These are phyloP conservation scores for Phyllotreta striolata DNA, from an alignment of 2,888 invertebrate species.

Conservation along the genomic window DNA sequence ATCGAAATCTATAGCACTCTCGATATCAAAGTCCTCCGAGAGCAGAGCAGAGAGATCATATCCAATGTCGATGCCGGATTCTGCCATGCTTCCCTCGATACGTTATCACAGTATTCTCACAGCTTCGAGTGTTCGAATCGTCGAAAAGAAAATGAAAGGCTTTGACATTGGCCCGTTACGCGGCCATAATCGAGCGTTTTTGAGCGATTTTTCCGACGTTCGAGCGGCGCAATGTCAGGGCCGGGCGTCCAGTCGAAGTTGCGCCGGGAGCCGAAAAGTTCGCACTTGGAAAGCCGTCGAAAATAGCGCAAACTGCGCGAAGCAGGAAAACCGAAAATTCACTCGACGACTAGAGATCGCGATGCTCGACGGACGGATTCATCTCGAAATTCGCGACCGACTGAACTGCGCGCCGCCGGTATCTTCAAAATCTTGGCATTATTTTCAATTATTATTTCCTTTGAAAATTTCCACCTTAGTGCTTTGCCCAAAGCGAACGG, in stretches of 20 bases:
- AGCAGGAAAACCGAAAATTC: slow-evolving; percentile 14
- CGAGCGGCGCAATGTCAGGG: slow-evolving; percentile 51
- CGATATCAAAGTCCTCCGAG: slow-evolving; percentile 63
- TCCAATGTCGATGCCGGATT: slow-evolving; percentile 72
- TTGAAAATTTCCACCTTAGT: slow-evolving; percentile 27
- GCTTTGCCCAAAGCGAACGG: slow-evolving; percentile 27
- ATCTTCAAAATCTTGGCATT: slow-evolving; percentile 35
- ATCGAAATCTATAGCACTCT: slow-evolving; percentile 63
- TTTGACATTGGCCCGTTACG: slow-evolving; percentile 30
- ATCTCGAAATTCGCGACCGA: slow-evolving; percentile 27
- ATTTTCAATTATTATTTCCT: slow-evolving; percentile 30
- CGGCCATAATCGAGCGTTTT: slow-evolving; percentile 40
- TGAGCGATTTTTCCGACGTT: slow-evolving; percentile 31
- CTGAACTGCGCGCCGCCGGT: slow-evolving; percentile 30
- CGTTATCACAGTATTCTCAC: slow-evolving; percentile 39
- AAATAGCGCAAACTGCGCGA: slow-evolving; percentile 13
- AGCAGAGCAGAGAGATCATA: slow-evolving; percentile 68
- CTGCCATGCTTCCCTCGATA: slow-evolving; percentile 59
- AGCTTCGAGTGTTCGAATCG: slow-evolving; percentile 19
- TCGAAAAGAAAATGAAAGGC: slow-evolving; percentile 17
- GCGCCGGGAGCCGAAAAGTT: slow-evolving; percentile 37
- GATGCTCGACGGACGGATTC: slow-evolving; percentile 24
- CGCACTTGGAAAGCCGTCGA: slow-evolving; percentile 23
- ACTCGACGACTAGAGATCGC: slow-evolving; percentile 20
- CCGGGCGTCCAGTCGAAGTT: slow-evolving; percentile 41